phyloP scores from a whole-genome alignment of 2,888 invertebrate species.

The Erebia aethiops region DNA sequence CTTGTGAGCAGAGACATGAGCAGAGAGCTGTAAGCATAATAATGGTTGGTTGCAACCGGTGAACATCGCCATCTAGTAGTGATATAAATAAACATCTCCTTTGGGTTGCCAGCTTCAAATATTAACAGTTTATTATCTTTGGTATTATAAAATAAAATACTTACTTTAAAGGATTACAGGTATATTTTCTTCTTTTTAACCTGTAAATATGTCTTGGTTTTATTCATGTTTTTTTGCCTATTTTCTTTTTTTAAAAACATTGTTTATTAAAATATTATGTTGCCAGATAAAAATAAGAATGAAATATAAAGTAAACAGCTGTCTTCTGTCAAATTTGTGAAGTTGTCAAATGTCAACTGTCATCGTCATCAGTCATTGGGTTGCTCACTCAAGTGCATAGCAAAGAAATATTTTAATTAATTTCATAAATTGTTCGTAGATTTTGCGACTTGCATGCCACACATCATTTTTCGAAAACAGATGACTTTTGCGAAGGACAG shows the following conservation, averaged over 20 bases:
- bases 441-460: slow-evolving; percentile 31
- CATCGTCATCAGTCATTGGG: not conserved
- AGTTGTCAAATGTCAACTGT: slow-evolving; percentile 9
- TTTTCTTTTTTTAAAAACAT: no score
- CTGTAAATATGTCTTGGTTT: no score
- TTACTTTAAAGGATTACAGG: no score
- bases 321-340: slow-evolving; percentile 30
- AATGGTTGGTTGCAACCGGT: no score
- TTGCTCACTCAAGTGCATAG: not conserved
- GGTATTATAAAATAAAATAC: no score
- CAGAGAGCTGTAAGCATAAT: no score
- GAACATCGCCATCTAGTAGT: no score
- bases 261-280: not conserved
- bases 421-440: slow-evolving; percentile 26
- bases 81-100: no score
- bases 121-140: not conserved
- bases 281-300: slow-evolving; percentile 22
- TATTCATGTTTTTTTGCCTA: no score
- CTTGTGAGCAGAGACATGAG: no score
- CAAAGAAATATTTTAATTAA: not conserved
- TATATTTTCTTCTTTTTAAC: no score
- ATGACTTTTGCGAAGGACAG: slow-evolving; percentile 69
- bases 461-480: slow-evolving; percentile 44
- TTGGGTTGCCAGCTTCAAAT: not conserved
- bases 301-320: slow-evolving; percentile 35